A percentile compares a stretch with the other conserved stretches of the same genome.
These are phyloP conservation scores for Propithecus perrieri DNA, from an alignment of 2,797 vertebrate genomes.

Conservation along the genomic window DNA sequence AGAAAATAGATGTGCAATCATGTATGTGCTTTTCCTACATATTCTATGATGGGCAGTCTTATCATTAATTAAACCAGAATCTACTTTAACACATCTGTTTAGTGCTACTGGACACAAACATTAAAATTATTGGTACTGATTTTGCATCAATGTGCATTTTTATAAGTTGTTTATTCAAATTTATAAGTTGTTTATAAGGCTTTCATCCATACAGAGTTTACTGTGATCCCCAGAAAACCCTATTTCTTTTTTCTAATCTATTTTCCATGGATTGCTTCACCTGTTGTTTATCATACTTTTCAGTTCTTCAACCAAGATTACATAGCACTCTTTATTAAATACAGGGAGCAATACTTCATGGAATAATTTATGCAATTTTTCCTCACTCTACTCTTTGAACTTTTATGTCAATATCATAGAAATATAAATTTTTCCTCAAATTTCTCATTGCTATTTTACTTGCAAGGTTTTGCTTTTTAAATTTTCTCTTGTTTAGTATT, in stretches of 20 bases:
- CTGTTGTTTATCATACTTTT: background rate
- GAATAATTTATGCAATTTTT: background rate
- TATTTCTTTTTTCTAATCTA: background rate
- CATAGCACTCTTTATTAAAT: background rate
- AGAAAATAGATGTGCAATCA: background rate
- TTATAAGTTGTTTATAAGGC: background rate
- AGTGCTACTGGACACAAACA: background rate
- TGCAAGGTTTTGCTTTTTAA: background rate
- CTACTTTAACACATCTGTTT: background rate
- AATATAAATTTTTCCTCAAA: conserved; percentile 33
- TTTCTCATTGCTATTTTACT: background rate
- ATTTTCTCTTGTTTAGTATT: background rate
- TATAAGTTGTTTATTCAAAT: background rate
- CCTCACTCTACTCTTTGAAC: background rate
- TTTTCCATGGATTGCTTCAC: background rate
- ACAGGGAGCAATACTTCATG: background rate
- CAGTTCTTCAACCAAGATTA: background rate
- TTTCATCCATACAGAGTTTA: background rate
- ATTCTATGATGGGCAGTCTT: background rate
- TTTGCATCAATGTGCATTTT: background rate
- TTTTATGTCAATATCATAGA: conserved; percentile 47
- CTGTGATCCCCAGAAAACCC: rapidly evolving
- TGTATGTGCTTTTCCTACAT: background rate
- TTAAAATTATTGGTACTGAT: background rate
- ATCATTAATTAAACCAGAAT: background rate